Conservation (phyloP, 2,888 invertebrate genomes). For the Volucella inanis region DNA sequence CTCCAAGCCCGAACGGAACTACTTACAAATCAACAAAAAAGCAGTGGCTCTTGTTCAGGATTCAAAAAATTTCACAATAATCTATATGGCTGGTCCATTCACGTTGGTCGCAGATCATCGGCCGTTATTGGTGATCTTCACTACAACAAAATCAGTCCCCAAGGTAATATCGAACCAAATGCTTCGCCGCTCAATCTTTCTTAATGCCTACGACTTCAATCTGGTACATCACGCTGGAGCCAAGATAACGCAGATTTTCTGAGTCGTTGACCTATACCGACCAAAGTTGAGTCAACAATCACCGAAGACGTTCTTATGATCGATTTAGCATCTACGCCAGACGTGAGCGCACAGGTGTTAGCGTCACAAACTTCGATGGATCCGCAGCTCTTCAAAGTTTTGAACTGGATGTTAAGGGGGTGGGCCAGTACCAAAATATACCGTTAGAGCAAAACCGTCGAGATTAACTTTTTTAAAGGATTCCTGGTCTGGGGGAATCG, state of each 20-base stretch:
- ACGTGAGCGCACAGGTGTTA: conserved; percentile 35
- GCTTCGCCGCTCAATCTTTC: conserved; percentile 32
- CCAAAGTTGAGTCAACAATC: conserved; percentile 10
- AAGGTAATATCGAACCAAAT: conserved; percentile 37
- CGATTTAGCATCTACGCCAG: conserved; percentile 17
- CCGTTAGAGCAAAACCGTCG: no score
- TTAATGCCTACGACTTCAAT: conserved; percentile 21
- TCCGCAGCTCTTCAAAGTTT: conserved; percentile 36
- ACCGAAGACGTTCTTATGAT: conserved; percentile 49
- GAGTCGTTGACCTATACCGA: conserved; percentile 35
- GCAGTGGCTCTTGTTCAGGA: conserved; percentile 31
- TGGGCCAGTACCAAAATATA: conserved; percentile 21
- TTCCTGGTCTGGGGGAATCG: no score
- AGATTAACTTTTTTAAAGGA: no score
- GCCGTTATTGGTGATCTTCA: conserved; percentile 26
- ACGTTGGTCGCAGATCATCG: conserved; percentile 35
- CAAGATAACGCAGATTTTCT: conserved; percentile 47
- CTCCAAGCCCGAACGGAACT: conserved; percentile 25
- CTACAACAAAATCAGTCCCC: conserved; percentile 23
- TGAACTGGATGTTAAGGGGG: conserved; percentile 48
- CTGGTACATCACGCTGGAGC: conserved; percentile 17
- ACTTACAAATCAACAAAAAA: conserved; percentile 14
- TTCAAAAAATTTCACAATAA: conserved; percentile 42
- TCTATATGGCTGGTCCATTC: conserved; percentile 20
- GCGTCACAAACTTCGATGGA: conserved; percentile 46